Base-by-base conservation (phyloP, 37 sponge, comb jelly and placozoan genomes). In the Ianthella basta region DNA sequence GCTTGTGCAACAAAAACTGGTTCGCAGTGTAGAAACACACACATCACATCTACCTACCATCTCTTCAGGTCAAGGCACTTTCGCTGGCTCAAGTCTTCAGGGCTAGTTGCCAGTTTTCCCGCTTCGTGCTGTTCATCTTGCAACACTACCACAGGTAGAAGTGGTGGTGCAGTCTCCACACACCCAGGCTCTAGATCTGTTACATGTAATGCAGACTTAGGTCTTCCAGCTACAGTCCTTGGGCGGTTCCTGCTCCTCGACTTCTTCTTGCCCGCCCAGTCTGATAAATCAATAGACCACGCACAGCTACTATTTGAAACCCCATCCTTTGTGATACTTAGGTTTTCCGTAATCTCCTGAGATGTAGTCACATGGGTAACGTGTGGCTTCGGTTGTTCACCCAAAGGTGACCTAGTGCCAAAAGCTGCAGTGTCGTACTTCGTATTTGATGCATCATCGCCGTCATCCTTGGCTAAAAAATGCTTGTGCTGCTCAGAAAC, bases 51-150 rank as follows among this genome's bases (percentile, higher is more conserved):
- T 29, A 77, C 89, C 30, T 83, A 94, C 95, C 95, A 94, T 91
- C 95, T 74, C 56, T 61, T 78, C 82, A 88, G 23, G 70, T 94
- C 95, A 35, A 94, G 75, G 15, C 84, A 79, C 41, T 94, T 94
- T 57, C 92, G 81, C 55, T 83, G 60, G 1, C 44, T 65, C 72
- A 94, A 82, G 12, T 89, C 86, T 56, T 85, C 88, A 20, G 86
- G 64, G 34, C 35, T 40, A 23, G 12, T 19, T 0, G 86, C 89
- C 60, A 86, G 25, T 36, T 65, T 73, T 0, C 16, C 32, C 3
- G 21, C 20, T 30, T 79, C 59, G 15, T 19, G 4, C 41, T 64
- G 56, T 30, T 50, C 40, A 20, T 64, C 55, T 35, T 30, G 50
- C 21, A 84, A 36, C 57, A n/a, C 37, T 15, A 74, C 36, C 33